Base-by-base conservation (phyloP, 2,797 vertebrate species). In the Geotrypetes seraphini region DNA sequence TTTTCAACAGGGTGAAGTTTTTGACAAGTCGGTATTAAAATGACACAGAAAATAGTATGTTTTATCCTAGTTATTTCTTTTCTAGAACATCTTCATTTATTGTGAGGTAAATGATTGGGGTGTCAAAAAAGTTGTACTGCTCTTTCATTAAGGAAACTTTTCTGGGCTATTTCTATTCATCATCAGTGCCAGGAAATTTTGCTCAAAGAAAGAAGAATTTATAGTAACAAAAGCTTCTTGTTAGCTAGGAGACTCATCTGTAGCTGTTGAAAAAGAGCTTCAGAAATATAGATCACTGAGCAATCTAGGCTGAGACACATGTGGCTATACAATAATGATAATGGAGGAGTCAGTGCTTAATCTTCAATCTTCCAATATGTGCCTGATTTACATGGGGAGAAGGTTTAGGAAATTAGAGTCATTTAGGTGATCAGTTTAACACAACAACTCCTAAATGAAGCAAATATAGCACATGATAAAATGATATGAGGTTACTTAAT, bases 1-100 rank as follows among this genome's bases (percentile, higher is more conserved):
- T 55, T 56, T 61, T 25, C 20, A 46, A 22, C 43, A 33, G 31
- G 19, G n/a, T 32, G 15, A 16, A 39, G 29, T 40, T 56, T 60
- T 51, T 39, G 27, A 20, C 12, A 46, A 49, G 24, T 14, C 10
- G 59, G 24, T 40, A 47, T 57, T 70, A 56, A 63, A 66, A 57
- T 31, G 7, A 10, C 20, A 31, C 4, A 30, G 4, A 13, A 28
- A 8, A 48, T 39, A 44, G 5, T 36, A 10, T 45, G 12, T 32
- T 63, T 71, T 57, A 47, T 51, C 22, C 17, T 34, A 28, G 25
- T 47, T 60, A 43, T 50, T 64, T 65, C 18, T 17, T 9, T 43
- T 55, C n/a, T 50, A 50, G n/a, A 8, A 28, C 17, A 28, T 50
- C 29, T 67, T 51, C 19, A 21, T 34, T 56, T 39, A 19, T 25